Conservation (phyloP, 2,113 vertebrate genomes). For the Lepidothrix coronata region DNA sequence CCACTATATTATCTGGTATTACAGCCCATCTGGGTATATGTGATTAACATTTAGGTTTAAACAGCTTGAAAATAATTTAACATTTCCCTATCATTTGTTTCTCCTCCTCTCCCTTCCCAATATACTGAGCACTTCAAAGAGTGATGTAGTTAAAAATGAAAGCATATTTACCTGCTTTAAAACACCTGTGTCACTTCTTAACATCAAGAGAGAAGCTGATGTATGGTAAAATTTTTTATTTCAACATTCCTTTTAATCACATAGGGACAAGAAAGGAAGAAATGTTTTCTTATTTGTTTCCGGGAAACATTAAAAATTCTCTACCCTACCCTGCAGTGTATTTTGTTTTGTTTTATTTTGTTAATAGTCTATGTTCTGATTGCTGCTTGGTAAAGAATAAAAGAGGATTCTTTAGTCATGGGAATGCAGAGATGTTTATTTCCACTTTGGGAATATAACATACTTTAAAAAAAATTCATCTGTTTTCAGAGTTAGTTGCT, state of each 20-base stretch:
- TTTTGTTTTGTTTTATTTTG: constrained; percentile 29
- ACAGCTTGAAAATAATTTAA: background rate
- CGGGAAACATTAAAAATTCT: constrained; percentile 19
- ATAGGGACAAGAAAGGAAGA: constrained; percentile 10
- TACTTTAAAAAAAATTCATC: background rate
- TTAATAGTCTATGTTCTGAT: constrained; percentile 43
- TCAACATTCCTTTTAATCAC: constrained; percentile 35
- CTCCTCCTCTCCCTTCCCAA: background rate
- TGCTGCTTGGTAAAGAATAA: constrained; percentile 52
- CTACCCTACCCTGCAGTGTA: background rate
- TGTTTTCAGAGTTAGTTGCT: constrained; percentile 30
- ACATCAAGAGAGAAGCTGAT: background rate
- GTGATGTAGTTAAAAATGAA: background rate
- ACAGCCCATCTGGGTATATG: background rate
- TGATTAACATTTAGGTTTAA: background rate
- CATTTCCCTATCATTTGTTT: background rate
- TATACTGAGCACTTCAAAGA: background rate
- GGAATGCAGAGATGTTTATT: constrained; percentile 54
- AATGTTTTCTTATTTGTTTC: constrained; percentile 24
- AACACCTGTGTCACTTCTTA: background rate
- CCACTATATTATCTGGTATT: background rate
- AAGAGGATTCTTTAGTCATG: constrained; percentile 50
- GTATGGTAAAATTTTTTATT: background rate
- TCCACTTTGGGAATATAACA: constrained; percentile 32
- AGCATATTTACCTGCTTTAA: constrained; percentile 5